A percentile compares a stretch with the other conserved stretches of the same genome.
Conservation (phyloP, 2,888 invertebrate genomes). For the Sarcophaga variegata region DNA sequence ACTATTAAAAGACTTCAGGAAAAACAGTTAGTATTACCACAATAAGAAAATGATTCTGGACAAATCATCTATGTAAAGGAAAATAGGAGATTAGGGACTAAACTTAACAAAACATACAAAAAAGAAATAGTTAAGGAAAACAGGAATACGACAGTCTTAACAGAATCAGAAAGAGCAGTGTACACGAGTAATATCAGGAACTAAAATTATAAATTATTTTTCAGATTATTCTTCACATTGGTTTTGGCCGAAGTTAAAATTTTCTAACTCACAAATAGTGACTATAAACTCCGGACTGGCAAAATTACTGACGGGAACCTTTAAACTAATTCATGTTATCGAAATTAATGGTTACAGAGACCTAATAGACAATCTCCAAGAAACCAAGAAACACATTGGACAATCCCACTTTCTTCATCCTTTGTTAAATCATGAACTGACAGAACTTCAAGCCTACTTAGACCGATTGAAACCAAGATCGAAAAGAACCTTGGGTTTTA, state of each 20-base stretch:
- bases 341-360: slow-evolving; percentile 4
- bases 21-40: slow-evolving; percentile 42
- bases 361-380: not conserved
- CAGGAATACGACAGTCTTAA: slow-evolving; percentile 28
- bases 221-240: slow-evolving; percentile 26
- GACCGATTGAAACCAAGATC: too few species aligned
- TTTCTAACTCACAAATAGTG: slow-evolving; percentile 30
- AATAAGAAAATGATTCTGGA: slow-evolving; percentile 33
- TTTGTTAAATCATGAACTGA: too few species aligned
- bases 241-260: slow-evolving; percentile 22
- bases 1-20: slow-evolving; percentile 27
- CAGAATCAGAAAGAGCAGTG: not conserved
- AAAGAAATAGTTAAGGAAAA: slow-evolving; percentile 53
- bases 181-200: slow-evolving; percentile 31
- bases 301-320: slow-evolving; percentile 30
- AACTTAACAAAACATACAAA: slow-evolving; percentile 31
- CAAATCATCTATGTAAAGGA: slow-evolving; percentile 39
- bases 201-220: slow-evolving; percentile 16
- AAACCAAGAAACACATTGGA: not conserved
- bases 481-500: too few species aligned
- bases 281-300: not conserved
- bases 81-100: slow-evolving; percentile 52
- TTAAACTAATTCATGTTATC: slow-evolving; percentile 39
- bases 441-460: too few species aligned
- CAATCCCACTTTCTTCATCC: too few species aligned